Percentiles rank a stretch among this genome's conserved stretches.
phyloP scores from a whole-genome alignment of 2,113 vertebrate genomes.

The Proterorhinus semilunaris region DNA sequence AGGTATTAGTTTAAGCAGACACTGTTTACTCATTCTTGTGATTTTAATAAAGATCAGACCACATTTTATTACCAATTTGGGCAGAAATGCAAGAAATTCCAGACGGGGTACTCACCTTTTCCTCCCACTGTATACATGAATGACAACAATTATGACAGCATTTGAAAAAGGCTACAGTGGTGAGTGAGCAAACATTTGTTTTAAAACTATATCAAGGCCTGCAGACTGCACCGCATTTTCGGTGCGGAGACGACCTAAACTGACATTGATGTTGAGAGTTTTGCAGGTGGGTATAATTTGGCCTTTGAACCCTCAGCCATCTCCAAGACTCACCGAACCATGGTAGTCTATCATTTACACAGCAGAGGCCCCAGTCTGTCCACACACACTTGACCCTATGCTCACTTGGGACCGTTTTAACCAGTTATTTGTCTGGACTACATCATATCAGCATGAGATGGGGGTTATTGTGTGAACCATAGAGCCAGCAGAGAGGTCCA shows the following conservation, averaged over 20 bases:
- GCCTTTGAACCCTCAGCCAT: slow-evolving; percentile 38
- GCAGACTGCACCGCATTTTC: too few species aligned
- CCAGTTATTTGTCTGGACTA: slow-evolving; percentile 24
- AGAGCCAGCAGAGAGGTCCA: slow-evolving; percentile 5
- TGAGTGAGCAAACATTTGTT: too few species aligned
- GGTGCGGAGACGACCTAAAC: background rate
- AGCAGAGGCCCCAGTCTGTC: slow-evolving; percentile 45
- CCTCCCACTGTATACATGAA: too few species aligned
- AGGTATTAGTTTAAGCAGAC: too few species aligned
- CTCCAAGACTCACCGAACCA: slow-evolving; percentile 39
- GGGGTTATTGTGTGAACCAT: slow-evolving; percentile 26
- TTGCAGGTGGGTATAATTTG: slow-evolving; percentile 43
- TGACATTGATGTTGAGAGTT: slow-evolving; percentile 13
- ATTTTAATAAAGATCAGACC: too few species aligned
- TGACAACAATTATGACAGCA: too few species aligned
- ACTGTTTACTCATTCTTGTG: too few species aligned
- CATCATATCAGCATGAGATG: slow-evolving; percentile 19
- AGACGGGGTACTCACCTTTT: too few species aligned
- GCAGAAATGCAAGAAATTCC: too few species aligned
- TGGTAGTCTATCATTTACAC: slow-evolving; percentile 58
- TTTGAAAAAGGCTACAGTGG: too few species aligned
- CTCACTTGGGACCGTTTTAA: slow-evolving; percentile 19
- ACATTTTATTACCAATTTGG: too few species aligned
- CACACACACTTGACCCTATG: slow-evolving; percentile 49
- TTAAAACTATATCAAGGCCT: too few species aligned